phyloP scores from a whole-genome alignment of 2,888 invertebrate species.

The Ethmia dodecea region DNA sequence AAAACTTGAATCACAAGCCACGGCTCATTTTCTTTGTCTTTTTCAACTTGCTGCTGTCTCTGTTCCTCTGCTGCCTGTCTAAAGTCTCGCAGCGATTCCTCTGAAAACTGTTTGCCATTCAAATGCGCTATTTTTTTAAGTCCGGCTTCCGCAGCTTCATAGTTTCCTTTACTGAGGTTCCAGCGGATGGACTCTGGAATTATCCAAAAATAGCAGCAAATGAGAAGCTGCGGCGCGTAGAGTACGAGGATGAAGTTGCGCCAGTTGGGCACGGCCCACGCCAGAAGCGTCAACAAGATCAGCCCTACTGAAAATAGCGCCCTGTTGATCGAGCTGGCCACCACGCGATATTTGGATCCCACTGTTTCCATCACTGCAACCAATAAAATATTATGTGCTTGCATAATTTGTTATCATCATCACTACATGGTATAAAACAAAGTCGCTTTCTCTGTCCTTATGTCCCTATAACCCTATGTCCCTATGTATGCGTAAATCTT shows the following conservation, averaged over 20 bases:
- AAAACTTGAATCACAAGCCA: slow-evolving; percentile 35
- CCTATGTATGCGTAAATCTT: too few relatives aligned
- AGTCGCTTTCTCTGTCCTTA: too few relatives aligned
- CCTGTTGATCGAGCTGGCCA: slow-evolving; percentile 84
- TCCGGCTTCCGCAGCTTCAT: slow-evolving; percentile 79
- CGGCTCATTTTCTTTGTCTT: slow-evolving; percentile 54
- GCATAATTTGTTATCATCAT: too few relatives aligned
- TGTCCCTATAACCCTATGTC: too few relatives aligned
- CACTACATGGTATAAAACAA: too few relatives aligned
- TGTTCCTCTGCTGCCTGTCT: slow-evolving; percentile 34
- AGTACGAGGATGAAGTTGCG: slow-evolving; percentile 78
- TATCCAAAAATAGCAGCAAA: slow-evolving; percentile 79
- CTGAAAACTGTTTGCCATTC: slow-evolving; percentile 63
- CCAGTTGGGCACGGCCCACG: slow-evolving; percentile 84
- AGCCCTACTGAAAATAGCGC: slow-evolving; percentile 78
- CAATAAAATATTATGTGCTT: too few relatives aligned
- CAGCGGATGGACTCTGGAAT: slow-evolving; percentile 84
- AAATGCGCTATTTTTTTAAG: slow-evolving; percentile 78
- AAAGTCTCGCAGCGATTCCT: slow-evolving; percentile 38
- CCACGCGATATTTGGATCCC: slow-evolving; percentile 82
- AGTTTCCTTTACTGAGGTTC: slow-evolving; percentile 82
- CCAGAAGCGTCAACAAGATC: too few relatives aligned
- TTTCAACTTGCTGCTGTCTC: too few relatives aligned
- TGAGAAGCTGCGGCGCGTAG: slow-evolving; percentile 81
- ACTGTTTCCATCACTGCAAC: slow-evolving; percentile 84